phyloP scores from a whole-genome alignment of 1,140 invertebrate genomes.

The Tetraneura akinire region DNA sequence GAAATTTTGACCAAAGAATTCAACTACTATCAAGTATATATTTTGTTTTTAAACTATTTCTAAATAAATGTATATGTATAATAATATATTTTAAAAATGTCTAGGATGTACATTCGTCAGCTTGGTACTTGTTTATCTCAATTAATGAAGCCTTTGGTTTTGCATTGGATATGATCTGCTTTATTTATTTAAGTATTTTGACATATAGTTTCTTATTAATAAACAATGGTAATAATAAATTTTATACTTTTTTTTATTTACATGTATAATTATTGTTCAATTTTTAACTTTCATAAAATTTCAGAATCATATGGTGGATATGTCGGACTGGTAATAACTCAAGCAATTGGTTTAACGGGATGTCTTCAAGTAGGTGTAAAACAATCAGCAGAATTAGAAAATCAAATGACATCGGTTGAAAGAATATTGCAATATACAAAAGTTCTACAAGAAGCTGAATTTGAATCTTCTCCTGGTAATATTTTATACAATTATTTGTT shows the following conservation, averaged over 20 bases:
- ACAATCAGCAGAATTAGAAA: constrained; percentile 81
- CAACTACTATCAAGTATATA: constrained; percentile 71
- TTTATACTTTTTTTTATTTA: background rate
- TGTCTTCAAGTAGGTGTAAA: constrained; percentile 69
- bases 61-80: background rate
- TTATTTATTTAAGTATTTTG: constrained; percentile 66
- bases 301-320: constrained; percentile 59
- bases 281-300: background rate
- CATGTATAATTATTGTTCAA: background rate
- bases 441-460: constrained; percentile 63
- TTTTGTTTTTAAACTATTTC: constrained; percentile 19
- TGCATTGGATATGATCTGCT: constrained; percentile 72
- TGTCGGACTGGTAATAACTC: constrained; percentile 64
- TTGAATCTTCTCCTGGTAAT: constrained; percentile 58
- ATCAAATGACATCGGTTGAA: constrained; percentile 89
- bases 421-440: constrained; percentile 77
- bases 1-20: constrained; percentile 78
- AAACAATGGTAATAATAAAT: background rate
- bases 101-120: constrained; percentile 65
- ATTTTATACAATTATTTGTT: background rate
- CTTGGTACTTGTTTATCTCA: constrained; percentile 71
- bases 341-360: constrained; percentile 61
- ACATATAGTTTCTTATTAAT: constrained; percentile 66
- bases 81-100: background rate
- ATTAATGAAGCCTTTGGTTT: constrained; percentile 73